Percentiles rank a stretch among this genome's conserved stretches.
These are phyloP conservation scores for Corydoras sp. DNA, from an alignment of 2,113 vertebrate species.

Conservation along the genomic window DNA sequence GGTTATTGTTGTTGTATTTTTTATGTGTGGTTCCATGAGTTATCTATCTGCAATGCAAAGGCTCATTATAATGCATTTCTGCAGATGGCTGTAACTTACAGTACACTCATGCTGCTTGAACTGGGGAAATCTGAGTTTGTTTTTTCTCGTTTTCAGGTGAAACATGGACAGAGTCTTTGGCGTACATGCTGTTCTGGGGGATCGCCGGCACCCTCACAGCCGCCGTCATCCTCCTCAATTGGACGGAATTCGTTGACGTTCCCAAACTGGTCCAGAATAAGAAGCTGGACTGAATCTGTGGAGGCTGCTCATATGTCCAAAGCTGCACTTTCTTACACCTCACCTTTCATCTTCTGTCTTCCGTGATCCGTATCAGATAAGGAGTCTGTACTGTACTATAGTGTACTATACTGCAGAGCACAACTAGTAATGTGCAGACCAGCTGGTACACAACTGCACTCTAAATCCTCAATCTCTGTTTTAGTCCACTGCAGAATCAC, in stretches of 20 bases:
- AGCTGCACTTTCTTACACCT: constrained; percentile 48
- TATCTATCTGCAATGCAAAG: no score
- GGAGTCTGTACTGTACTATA: constrained; percentile 37
- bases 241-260: constrained; percentile 92
- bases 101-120: no score
- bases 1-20: no score
- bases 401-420: not conserved
- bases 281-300: constrained; percentile 87
- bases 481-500: not conserved
- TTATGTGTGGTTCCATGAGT: no score
- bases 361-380: not conserved
- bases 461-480: no score
- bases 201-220: constrained; percentile 82
- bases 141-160: constrained; percentile 69
- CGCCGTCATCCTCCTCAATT: constrained; percentile 88
- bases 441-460: no score
- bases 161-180: constrained; percentile 90
- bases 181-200: constrained; percentile 93
- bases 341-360: constrained; percentile 1
- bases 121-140: not conserved
- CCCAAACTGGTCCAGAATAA: constrained; percentile 96
- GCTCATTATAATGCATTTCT: no score
- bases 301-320: constrained; percentile 15
- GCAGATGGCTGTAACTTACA: no score
- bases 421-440: no score